phyloP scores from a whole-genome alignment of 1,140 invertebrate species.

The Ylistrum balloti region DNA sequence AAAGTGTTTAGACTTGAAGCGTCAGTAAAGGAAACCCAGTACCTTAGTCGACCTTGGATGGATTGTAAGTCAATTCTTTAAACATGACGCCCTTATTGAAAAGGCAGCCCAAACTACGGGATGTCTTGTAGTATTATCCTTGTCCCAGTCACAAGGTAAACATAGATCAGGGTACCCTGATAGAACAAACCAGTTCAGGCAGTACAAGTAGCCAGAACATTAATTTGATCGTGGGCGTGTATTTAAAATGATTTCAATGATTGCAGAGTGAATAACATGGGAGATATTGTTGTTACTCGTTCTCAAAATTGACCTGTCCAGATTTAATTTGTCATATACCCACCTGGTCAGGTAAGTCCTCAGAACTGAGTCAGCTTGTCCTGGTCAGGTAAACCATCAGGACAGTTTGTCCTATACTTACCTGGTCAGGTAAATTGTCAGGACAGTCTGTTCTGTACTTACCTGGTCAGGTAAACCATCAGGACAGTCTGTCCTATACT shows the following conservation, averaged over 20 bases:
- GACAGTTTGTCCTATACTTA: background rate
- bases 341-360: background rate
- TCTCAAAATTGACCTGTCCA: background rate
- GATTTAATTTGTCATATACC: background rate
- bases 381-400: background rate
- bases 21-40: background rate
- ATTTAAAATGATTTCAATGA: constrained; percentile 20
- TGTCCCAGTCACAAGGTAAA: constrained; percentile 11
- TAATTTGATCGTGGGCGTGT: constrained; percentile 37
- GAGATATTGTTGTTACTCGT: background rate
- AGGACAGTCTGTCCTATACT: background rate
- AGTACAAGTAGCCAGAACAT: background rate
- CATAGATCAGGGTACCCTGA: background rate
- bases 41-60: background rate
- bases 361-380: background rate
- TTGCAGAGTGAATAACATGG: background rate
- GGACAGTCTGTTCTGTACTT: background rate
- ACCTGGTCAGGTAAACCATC: background rate
- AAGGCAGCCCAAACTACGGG: background rate
- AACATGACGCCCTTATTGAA: constrained; percentile 34
- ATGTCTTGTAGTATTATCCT: background rate
- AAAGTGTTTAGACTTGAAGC: too few species aligned
- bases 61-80: constrained; percentile 30
- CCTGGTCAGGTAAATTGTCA: background rate
- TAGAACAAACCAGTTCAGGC: background rate